These are phyloP conservation scores for Drosophila kambysellisi DNA, from an alignment of 2,888 invertebrate genomes.

Conservation along the genomic window DNA sequence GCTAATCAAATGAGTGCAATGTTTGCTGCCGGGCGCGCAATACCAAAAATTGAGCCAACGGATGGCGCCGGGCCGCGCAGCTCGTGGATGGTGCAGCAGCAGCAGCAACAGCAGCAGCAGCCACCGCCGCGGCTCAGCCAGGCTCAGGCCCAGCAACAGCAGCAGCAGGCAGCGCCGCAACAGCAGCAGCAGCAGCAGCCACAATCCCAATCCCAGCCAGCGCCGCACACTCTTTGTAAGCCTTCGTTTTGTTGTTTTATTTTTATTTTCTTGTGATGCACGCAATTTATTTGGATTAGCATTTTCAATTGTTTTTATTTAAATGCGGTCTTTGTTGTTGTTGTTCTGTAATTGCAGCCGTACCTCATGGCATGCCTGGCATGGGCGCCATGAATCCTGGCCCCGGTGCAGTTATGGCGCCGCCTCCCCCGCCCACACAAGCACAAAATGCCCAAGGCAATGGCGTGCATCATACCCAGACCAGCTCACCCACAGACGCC, in stretches of 20 bases:
- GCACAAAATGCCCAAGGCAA: constrained; percentile 82
- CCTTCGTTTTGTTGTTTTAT: constrained; percentile 51
- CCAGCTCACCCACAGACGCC: constrained; percentile 81
- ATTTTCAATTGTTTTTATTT: background rate
- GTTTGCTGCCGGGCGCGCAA: constrained; percentile 84
- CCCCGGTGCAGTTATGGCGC: constrained; percentile 83
- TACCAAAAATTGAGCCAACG: constrained; percentile 85
- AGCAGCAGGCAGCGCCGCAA: constrained; percentile 69
- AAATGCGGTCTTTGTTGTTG: background rate
- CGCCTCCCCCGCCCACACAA: constrained; percentile 82
- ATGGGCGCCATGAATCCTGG: constrained; percentile 83
- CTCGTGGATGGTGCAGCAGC: constrained; percentile 82
- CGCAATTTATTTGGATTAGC: background rate
- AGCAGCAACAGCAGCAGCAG: constrained; percentile 67
- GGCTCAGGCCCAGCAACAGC: constrained; percentile 45
- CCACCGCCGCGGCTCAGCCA: constrained; percentile 83
- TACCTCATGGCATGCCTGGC: constrained; percentile 84
- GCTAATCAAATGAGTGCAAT: constrained; percentile 84
- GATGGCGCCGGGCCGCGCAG: constrained; percentile 81
- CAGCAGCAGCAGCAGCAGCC: constrained; percentile 59
- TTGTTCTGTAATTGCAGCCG: constrained; percentile 71
- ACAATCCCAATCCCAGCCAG: constrained; percentile 68
- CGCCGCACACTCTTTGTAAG: constrained; percentile 84
- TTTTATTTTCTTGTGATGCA: constrained; percentile 24
- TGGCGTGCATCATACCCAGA: constrained; percentile 81